Base-by-base conservation (phyloP, 2,888 invertebrate genomes). In the Apomyelois bistriatella region DNA sequence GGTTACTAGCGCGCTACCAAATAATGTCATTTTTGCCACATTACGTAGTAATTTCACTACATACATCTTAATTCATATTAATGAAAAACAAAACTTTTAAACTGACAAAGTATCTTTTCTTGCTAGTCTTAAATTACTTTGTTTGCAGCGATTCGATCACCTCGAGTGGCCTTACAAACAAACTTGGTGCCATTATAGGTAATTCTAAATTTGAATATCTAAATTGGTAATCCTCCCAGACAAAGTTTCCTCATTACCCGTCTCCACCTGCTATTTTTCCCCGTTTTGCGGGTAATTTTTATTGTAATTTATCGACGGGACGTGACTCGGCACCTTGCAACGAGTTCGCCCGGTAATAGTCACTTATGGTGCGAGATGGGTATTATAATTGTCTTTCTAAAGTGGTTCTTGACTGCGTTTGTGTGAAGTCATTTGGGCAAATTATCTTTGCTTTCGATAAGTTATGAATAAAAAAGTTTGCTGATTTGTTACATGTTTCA, bases 271-370 rank as follows among this genome's bases (percentile, higher is more conserved):
- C 73, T 81, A 82, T 68, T 70, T 73, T 70, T 72, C 67, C 74
- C 70, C 67, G 72, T 72, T 76, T 70, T 61, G 67, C 65, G 76
- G 77, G 79, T 78, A 80, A 73, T 79, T 85, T 85, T 85, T 83
- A 81, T 83, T 77, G 76, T 86, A 85, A 89, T 88, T 88, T 89
- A 88, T 87, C 65, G 86, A 71, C 63, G 68, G 72, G 72, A 72
- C 88, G 88, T 88, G 88, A 88, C 87, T 79, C 75, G 79, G 82
- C 87, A 76, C 74, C 46, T 32, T 16, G 46, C 32, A 46, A 32
- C 13, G 43, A 43, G 43, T 43, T 43, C 30, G 17, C 46, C 57
- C 61, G 55, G 60, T 74, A 76, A 79, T 75, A 70, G 74, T 70
- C 62, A 69, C 66, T 58, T 60, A 52, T 52, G 52, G 52, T 12